These are phyloP conservation scores for Philonicus albiceps DNA, from an alignment of 2,888 invertebrate species.

Conservation along the genomic window DNA sequence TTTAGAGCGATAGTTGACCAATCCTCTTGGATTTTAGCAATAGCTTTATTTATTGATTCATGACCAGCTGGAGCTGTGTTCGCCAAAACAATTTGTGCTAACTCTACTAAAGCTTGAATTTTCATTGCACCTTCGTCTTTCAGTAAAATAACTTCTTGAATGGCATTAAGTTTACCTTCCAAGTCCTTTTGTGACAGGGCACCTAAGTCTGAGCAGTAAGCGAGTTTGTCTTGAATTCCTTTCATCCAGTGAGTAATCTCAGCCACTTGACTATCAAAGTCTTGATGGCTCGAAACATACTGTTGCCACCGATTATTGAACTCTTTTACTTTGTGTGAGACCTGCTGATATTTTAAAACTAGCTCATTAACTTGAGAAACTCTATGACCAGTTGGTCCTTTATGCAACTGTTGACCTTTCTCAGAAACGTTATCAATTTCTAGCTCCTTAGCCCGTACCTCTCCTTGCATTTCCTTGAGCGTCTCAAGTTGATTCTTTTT, in stretches of 20 bases:
- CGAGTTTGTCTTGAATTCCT: conserved; percentile 82
- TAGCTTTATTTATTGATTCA: conserved; percentile 81
- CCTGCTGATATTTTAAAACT: conserved; percentile 90
- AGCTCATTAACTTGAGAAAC: conserved; percentile 87
- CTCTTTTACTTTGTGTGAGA: conserved; percentile 91
- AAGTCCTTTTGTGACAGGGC: conserved; percentile 85
- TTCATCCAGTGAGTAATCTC: conserved; percentile 87
- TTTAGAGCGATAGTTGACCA: conserved; percentile 88
- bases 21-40: conserved; percentile 85
- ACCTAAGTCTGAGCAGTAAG: conserved; percentile 84
- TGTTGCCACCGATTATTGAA: conserved; percentile 91
- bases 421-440: conserved; percentile 94
- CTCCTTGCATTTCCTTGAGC: conserved; percentile 82
- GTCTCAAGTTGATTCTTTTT: conserved; percentile 86
- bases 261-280: conserved; percentile 81
- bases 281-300: conserved; percentile 86
- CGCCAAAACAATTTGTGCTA: conserved; percentile 88
- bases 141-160: conserved; percentile 85
- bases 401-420: conserved; percentile 83
- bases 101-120: conserved; percentile 87
- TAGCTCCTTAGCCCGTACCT: conserved; percentile 87
- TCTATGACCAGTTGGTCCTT: conserved; percentile 75
- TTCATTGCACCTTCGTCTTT: conserved; percentile 93
- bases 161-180: conserved; percentile 82
- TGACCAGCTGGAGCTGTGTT: conserved; percentile 92